These are phyloP conservation scores for Odontamblyopus rebecca DNA, from an alignment of 2,797 vertebrate species.

Conservation along the genomic window DNA sequence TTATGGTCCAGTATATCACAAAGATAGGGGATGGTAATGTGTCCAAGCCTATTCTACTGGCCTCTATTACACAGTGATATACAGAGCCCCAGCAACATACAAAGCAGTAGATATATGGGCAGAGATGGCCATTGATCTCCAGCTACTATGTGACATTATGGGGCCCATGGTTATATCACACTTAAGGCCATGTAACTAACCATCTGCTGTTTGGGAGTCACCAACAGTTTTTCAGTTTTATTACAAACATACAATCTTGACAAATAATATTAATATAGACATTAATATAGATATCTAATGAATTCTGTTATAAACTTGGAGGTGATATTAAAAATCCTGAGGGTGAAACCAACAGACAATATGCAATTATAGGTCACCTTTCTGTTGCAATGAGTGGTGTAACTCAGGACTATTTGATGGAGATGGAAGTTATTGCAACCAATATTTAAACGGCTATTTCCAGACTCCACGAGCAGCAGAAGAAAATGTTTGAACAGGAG, in stretches of 20 bases:
- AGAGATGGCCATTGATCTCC: slow-evolving; percentile 6
- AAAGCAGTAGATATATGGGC: slow-evolving; percentile 22
- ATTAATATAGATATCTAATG: neutral
- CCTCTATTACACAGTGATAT: slow-evolving; percentile 34
- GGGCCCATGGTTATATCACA: neutral
- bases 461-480: too few species aligned
- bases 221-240: neutral
- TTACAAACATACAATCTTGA: neutral
- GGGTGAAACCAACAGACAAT: neutral
- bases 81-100: slow-evolving; percentile 24
- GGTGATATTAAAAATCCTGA: neutral
- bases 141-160: slow-evolving; percentile 7
- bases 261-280: too few species aligned
- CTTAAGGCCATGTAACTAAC: neutral
- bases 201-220: neutral
- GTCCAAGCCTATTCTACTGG: slow-evolving; percentile 18
- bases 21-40: slow-evolving; percentile 28
- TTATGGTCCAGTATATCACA: slow-evolving; percentile 50
- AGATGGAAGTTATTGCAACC: too few species aligned
- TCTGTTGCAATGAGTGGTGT: too few species aligned
- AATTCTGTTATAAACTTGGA: neutral
- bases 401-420: too few species aligned
- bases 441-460: too few species aligned
- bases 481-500: too few species aligned
- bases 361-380: too few species aligned